Base-by-base conservation (phyloP, 2,797 vertebrate genomes). In the Allobates femoralis region DNA sequence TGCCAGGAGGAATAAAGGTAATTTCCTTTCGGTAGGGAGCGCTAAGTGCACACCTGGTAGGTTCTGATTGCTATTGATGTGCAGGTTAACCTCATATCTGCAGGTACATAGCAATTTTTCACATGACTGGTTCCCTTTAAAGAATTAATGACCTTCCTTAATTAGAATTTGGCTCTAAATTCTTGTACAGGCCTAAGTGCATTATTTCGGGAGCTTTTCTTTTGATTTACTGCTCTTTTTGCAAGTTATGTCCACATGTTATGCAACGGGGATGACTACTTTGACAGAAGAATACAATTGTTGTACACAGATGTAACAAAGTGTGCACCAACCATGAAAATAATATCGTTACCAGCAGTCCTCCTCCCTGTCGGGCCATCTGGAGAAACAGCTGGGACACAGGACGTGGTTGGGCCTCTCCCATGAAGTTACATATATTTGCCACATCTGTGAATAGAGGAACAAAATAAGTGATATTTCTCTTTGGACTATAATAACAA, bases 391-490 rank as follows among this genome's bases (percentile, higher is more conserved):
- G 74, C 83, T 78, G 56, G 19, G 83, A 23, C 41, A 64, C 60
- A 23, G 60, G 28, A 84, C 58, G 28, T 11, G 26, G 60, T 78
- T 37, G 21, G 41, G 10, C 46, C 28, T 85, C 50, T 50, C 71
- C 56, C 21, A 51, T n/a, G 37, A 62, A n/a, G 26, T 32, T 77
- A 21, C 73, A 77, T 60, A 55, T 50, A 51, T 53, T 67, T n/a
- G 6, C 32, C 78, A 53, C 74, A 85, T 85, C 83, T 78, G 83
- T 55, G 23, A 34, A 77, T 18, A 62, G 53, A 62, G 82, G 75
- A 81, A 81, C 18, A 37, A 37, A 32, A 51, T 67, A 62, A 26
- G 23, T 71, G 21, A 41, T 3, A 41, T 71, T 23, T 71, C 19
- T 69, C 21, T 23, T 37, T 41, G 18, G n/a, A 14, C 37, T n/a